These are phyloP conservation scores for Coregonus clupeaformis DNA, from an alignment of 2,113 vertebrate genomes.

Conservation along the genomic window DNA sequence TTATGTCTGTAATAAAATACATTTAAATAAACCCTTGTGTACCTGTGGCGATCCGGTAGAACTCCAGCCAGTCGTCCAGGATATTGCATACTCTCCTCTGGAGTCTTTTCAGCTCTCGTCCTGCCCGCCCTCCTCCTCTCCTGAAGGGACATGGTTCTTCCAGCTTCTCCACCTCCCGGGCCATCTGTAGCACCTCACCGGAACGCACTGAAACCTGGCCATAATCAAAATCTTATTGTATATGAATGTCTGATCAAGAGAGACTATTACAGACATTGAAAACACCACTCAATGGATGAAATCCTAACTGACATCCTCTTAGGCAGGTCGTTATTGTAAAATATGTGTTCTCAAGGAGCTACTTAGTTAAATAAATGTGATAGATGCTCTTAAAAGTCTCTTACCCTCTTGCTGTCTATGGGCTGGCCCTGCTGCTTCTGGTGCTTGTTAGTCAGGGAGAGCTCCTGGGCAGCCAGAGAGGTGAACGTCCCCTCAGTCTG, in stretches of 20 bases:
- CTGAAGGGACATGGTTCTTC: slow-evolving; percentile 38
- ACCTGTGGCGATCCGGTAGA: slow-evolving; percentile 70
- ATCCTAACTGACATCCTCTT: too few species aligned
- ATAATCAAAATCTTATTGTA: neutral
- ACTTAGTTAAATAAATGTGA: neutral
- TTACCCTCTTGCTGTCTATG: slow-evolving; percentile 18
- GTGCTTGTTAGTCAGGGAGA: neutral
- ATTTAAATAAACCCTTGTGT: slow-evolving; percentile 1
- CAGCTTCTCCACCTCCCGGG: slow-evolving; percentile 40
- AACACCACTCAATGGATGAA: neutral
- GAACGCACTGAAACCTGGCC: slow-evolving; percentile 31
- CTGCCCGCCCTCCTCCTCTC: slow-evolving; percentile 47
- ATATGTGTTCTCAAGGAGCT: too few species aligned
- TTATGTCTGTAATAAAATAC: too few species aligned
- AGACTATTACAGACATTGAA: neutral
- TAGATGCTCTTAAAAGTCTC: neutral
- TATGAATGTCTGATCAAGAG: neutral
- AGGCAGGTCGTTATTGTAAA: too few species aligned
- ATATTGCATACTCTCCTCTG: slow-evolving; percentile 61
- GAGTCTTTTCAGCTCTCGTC: slow-evolving; percentile 60
- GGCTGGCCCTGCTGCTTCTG: neutral
- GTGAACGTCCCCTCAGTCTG: slow-evolving; percentile 17
- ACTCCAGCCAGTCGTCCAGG: slow-evolving; percentile 70
- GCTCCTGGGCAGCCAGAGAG: slow-evolving; percentile 24
- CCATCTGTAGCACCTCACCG: slow-evolving; percentile 38